Conservation (phyloP, 2,113 vertebrate genomes). For the Pristiophorus japonicus region DNA sequence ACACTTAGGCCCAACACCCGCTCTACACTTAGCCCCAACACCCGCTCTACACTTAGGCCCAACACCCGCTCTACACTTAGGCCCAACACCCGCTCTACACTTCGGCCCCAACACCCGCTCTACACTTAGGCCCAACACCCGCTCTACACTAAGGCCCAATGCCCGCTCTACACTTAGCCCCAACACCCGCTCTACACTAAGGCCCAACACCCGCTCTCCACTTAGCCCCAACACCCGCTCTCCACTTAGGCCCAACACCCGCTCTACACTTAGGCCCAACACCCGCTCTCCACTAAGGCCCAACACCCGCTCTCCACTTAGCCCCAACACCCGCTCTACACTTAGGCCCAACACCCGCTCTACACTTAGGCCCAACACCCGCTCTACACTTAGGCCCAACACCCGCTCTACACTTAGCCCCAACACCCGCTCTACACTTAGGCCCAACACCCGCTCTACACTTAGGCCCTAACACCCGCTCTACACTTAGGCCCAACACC, state of each 20-base stretch:
- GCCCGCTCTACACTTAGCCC: too few relatives aligned
- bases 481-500: not conserved
- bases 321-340: not conserved
- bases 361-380: not conserved
- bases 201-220: not conserved
- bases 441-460: not conserved
- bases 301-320: not conserved
- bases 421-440: not conserved
- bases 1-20: not conserved
- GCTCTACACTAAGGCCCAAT: not conserved
- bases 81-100: not conserved
- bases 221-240: too few relatives aligned
- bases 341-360: too few relatives aligned
- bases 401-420: too few relatives aligned
- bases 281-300: too few relatives aligned
- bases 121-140: not conserved
- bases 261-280: not conserved
- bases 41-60: not conserved
- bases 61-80: not conserved
- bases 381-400: not conserved
- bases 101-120: too few relatives aligned
- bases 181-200: not conserved
- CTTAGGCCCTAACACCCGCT: too few relatives aligned
- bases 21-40: too few relatives aligned
- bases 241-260: not conserved